Conservation (phyloP, 2,888 invertebrate species). For the Trichogramma evanescens region DNA sequence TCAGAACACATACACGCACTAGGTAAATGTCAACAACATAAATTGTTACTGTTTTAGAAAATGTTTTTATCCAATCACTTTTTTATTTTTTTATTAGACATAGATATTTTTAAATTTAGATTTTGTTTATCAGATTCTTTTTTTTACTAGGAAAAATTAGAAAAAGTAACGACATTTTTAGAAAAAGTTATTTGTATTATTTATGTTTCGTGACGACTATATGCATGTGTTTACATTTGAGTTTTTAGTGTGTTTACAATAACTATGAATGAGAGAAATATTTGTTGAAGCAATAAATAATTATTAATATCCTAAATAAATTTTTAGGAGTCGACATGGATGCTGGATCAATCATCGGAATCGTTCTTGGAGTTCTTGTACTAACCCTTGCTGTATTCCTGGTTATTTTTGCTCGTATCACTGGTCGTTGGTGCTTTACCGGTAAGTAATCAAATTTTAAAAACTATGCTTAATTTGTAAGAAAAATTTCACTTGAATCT, state of each 20-base stretch:
- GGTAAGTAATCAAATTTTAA: slow-evolving; percentile 55
- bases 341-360: slow-evolving; percentile 70
- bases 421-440: slow-evolving; percentile 80
- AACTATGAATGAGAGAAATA: neutral
- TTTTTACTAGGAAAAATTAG: neutral
- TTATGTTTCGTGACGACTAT: neutral
- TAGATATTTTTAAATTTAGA: slow-evolving; percentile 2
- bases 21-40: slow-evolving; percentile 43
- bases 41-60: slow-evolving; percentile 11
- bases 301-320: neutral
- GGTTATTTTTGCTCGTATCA: slow-evolving; percentile 69
- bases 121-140: neutral
- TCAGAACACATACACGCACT: slow-evolving; percentile 47
- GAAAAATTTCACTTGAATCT: neutral
- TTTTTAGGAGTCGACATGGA: slow-evolving; percentile 61
- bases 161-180: neutral
- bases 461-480: neutral
- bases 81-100: neutral
- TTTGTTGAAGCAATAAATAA: neutral
- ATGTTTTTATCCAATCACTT: neutral
- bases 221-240: neutral
- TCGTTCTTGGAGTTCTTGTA: slow-evolving; percentile 63
- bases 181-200: neutral
- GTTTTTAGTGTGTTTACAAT: neutral
- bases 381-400: slow-evolving; percentile 59